Conservation (phyloP, 2,113 vertebrate species). For the Artemisiospiza belli region DNA sequence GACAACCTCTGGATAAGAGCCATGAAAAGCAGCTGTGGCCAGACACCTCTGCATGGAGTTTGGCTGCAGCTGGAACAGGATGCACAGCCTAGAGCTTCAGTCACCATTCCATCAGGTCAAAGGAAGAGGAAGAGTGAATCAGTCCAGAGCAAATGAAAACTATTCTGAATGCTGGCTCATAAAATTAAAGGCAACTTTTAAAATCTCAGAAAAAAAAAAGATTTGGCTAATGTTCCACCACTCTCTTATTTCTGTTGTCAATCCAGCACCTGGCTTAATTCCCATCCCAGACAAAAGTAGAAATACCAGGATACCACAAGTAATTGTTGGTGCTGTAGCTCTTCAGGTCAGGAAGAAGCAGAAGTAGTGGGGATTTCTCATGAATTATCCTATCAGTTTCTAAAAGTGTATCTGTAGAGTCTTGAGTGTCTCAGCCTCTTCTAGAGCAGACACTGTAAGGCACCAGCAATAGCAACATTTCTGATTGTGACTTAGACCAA, state of each 20-base stretch:
- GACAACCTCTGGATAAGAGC: not conserved
- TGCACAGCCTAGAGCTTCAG: not conserved
- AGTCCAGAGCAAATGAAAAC: not conserved
- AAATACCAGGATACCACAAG: not conserved
- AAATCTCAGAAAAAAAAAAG: not conserved
- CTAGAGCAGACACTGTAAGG: not conserved
- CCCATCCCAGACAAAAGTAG: not conserved
- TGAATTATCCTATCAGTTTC: not conserved
- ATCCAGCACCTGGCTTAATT: not conserved
- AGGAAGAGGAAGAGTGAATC: not conserved
- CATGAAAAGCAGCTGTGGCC: not conserved
- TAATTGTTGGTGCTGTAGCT: not conserved
- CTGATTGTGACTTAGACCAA: not conserved
- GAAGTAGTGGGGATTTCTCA: not conserved
- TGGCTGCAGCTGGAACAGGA: conserved; percentile 11
- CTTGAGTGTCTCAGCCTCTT: not conserved
- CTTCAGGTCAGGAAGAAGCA: conserved; percentile 2
- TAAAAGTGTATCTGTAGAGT: not conserved
- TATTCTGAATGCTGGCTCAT: not conserved
- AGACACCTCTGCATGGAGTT: not conserved
- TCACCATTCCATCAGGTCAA: not conserved
- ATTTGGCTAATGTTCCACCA: not conserved
- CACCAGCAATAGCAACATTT: not conserved
- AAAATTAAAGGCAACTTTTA: not conserved
- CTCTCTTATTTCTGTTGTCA: not conserved